These are phyloP conservation scores for Phallusia fumigata DNA, from an alignment of 23 tunicate species.

Conservation along the genomic window DNA sequence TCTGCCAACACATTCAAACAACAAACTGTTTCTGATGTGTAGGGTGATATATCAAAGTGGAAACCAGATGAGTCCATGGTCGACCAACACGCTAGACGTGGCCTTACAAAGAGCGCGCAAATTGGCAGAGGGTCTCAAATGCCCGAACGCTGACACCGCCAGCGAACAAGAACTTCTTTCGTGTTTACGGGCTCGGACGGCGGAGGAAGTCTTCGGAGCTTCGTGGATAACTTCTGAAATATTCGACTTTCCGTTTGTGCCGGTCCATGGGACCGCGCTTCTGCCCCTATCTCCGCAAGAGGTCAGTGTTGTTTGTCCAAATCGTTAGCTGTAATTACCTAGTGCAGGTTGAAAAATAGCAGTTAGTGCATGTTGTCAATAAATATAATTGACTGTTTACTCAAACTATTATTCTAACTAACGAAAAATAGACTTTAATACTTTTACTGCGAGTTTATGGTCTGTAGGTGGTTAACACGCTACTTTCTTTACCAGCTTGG, in stretches of 20 bases:
- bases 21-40: too few relatives aligned
- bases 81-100: slow-evolving; percentile 25
- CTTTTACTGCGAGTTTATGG: too few relatives aligned
- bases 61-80: slow-evolving; percentile 63
- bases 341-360: not conserved
- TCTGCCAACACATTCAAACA: too few relatives aligned
- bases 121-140: slow-evolving; percentile 18
- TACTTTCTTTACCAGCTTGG: too few relatives aligned
- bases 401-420: too few relatives aligned
- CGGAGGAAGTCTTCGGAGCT: slow-evolving; percentile 39
- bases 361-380: not conserved
- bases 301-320: slow-evolving; percentile 9
- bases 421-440: too few relatives aligned
- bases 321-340: not conserved
- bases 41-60: slow-evolving; percentile 69
- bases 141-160: slow-evolving; percentile 10
- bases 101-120: slow-evolving; percentile 27
- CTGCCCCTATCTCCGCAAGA: slow-evolving; percentile 54
- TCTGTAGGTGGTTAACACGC: too few relatives aligned
- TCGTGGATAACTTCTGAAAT: slow-evolving; percentile 65
- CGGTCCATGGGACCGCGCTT: slow-evolving; percentile 50
- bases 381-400: not conserved
- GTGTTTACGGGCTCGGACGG: slow-evolving; percentile 36
- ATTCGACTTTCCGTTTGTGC: slow-evolving; percentile 83
- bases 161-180: slow-evolving; percentile 26